These are phyloP conservation scores for Ptychodera flava DNA, from an alignment of 35 echinoderm and acorn worm genomes.

Conservation along the genomic window DNA sequence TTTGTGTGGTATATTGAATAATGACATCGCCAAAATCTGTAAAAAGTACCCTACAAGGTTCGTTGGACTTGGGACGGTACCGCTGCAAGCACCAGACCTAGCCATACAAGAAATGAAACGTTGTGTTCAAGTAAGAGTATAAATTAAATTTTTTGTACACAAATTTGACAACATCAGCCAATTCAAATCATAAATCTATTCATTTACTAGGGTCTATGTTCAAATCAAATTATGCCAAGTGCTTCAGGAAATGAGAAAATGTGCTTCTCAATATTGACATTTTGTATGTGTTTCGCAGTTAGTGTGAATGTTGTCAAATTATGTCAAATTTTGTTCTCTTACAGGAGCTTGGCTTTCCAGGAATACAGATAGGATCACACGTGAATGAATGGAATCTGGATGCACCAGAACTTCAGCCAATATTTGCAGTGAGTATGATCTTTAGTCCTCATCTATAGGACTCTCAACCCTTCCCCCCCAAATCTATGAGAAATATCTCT, in stretches of 20 bases:
- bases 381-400: constrained; percentile 98
- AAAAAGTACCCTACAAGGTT: constrained; percentile 81
- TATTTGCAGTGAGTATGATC: constrained; percentile 84
- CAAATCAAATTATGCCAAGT: too few species aligned
- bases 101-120: constrained; percentile 65
- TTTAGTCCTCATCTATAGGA: too few species aligned
- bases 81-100: constrained; percentile 91
- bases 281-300: too few species aligned
- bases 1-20: constrained; percentile 77
- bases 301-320: too few species aligned
- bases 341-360: constrained; percentile 89
- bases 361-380: constrained; percentile 94
- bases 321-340: constrained; percentile 21
- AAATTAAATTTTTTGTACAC: too few species aligned
- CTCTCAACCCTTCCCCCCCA: too few species aligned
- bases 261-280: too few species aligned
- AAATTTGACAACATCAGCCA: too few species aligned
- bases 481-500: too few species aligned
- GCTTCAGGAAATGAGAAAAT: too few species aligned
- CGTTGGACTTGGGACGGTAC: constrained; percentile 82
- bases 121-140: not conserved
- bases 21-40: constrained; percentile 76
- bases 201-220: too few species aligned
- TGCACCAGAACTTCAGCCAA: constrained; percentile 80
- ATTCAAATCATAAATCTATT: too few species aligned